Evolutionary conservation across 2,888 invertebrate genomes (phyloP), one percentile per base, ranked within the genome.

Genomic region (Drosophila nr. perissopoda): DNA sequence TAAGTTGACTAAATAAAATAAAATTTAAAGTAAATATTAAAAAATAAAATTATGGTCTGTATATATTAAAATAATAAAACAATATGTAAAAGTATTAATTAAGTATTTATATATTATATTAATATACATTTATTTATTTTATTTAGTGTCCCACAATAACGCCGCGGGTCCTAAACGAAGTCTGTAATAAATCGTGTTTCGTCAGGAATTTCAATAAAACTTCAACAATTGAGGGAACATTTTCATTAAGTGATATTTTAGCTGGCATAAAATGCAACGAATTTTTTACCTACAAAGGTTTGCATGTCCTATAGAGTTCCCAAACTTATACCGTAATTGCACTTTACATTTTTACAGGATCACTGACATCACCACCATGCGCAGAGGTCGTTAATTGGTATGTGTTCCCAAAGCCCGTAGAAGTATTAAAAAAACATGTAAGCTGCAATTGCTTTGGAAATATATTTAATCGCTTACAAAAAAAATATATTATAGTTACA

Each of bases 331-430:
- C 25, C 3, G 13, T 11, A 56, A 29, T n/a, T 40, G 4, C 6
- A 16, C 13, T 25, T 27, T 5, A n/a, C 34, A 8, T 42, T 36
- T 1, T 42, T n/a, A n/a, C n/a, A 84, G 90, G 85, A 2, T 85
- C 85, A 0, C 65, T 85, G 0, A 85, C 90, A 16, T 71, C 83
- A 3, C 90, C 90, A 0, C 89, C 90, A 7, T 89, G 81, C n/a
- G 21, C 65, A 4, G 85, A 85, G 48, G 58, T 31, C 31, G 85
- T 76, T 0, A 64, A 72, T 18, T 85, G 90, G 90, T 81, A 89
- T 52, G 79, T 86, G 11, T 89, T 86, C 18, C 52, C 73, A 2
- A 73, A 66, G 1, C 70, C 87, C 2, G 27, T 90, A 21, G 78
- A 83, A 54, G 60, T 85, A 11, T 51, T 80, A 10, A 49, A 42